Conservation (phyloP, 2,888 invertebrate species). For the Caenorhabditis japonica region DNA sequence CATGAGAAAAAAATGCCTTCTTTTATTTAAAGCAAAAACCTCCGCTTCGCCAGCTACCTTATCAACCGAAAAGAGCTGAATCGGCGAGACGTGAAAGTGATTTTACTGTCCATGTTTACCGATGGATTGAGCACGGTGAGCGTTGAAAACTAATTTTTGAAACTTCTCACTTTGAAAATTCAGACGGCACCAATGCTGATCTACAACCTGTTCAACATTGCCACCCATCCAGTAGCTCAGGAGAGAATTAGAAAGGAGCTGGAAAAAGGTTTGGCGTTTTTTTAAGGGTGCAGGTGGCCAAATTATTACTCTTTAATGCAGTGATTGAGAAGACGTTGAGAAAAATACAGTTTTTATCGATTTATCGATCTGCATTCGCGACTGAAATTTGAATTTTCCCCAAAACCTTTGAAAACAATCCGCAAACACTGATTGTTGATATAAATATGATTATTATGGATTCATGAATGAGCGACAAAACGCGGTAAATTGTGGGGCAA, state of each 20-base stretch:
- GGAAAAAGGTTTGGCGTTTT: constrained; percentile 29
- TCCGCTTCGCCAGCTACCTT: constrained; percentile 79
- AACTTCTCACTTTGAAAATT: constrained; percentile 21
- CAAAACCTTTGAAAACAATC: too few relatives aligned
- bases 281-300: too few relatives aligned
- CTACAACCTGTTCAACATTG: constrained; percentile 84
- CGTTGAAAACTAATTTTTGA: neutral
- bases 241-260: constrained; percentile 81
- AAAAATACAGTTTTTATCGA: too few relatives aligned
- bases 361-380: too few relatives aligned
- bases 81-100: constrained; percentile 82
- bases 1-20: too few relatives aligned
- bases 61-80: constrained; percentile 78
- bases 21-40: constrained; percentile 19
- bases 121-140: constrained; percentile 88
- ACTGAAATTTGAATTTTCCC: too few relatives aligned
- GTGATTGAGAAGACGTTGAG: too few relatives aligned
- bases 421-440: too few relatives aligned
- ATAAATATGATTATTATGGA: too few relatives aligned
- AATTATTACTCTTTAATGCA: too few relatives aligned
- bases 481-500: too few relatives aligned
- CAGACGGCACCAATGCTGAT: constrained; percentile 86
- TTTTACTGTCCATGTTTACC: constrained; percentile 85
- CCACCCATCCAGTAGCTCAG: constrained; percentile 84
- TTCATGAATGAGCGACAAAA: too few relatives aligned